These are phyloP conservation scores for Drosophila nikananu DNA, from an alignment of 1,140 invertebrate species.

Conservation along the genomic window DNA sequence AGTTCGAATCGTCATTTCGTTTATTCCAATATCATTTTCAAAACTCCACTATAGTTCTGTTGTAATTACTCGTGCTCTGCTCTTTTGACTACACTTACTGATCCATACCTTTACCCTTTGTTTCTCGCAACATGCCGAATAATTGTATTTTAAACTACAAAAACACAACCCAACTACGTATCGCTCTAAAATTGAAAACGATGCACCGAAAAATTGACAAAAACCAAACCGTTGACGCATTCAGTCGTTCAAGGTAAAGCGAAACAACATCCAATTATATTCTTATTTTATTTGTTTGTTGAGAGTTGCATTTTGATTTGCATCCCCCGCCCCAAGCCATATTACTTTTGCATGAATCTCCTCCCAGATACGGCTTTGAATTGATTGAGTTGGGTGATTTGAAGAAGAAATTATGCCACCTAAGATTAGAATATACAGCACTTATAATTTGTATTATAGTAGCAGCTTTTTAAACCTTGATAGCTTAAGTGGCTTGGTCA, in stretches of 20 bases:
- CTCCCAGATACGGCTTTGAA: not conserved
- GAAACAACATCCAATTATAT: conserved; percentile 20
- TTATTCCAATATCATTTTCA: conserved; percentile 26
- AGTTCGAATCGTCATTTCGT: conserved; percentile 24
- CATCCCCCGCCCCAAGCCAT: conserved; percentile 6
- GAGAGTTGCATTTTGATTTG: conserved; percentile 36
- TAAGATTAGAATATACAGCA: not conserved
- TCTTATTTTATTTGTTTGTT: conserved; percentile 8
- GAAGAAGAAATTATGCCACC: not conserved
- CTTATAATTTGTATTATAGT: not conserved
- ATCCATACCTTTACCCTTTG: conserved; percentile 70
- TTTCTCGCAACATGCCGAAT: conserved; percentile 59
- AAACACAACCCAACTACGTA: conserved; percentile 38
- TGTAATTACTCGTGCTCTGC: conserved; percentile 35
- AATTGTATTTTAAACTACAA: conserved; percentile 34
- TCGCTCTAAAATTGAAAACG: conserved; percentile 43
- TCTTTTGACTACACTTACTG: conserved; percentile 55
- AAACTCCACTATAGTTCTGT: conserved; percentile 38
- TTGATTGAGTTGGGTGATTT: not conserved
- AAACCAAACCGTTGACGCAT: conserved; percentile 36
- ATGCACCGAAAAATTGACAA: conserved; percentile 52
- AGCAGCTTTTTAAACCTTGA: not conserved
- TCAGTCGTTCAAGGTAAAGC: conserved; percentile 79
- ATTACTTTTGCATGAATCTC: conserved; percentile 24
- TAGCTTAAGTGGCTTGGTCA: not conserved